phyloP scores from a whole-genome alignment of 1,140 invertebrate species.

The Drosophila lacteicornis region DNA sequence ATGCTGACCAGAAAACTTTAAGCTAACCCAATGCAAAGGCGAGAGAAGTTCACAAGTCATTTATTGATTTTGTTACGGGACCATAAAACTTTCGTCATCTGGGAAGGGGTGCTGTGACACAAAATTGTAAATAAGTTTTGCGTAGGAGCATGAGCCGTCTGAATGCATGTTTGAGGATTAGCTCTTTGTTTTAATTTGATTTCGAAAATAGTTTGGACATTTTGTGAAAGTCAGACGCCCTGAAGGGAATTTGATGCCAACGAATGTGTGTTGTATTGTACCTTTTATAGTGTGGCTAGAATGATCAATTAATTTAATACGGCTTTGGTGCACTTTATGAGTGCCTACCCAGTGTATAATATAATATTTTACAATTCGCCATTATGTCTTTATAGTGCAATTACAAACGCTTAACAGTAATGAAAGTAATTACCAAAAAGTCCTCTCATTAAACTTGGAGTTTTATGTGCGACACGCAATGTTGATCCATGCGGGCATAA shows the following conservation, averaged over 20 bases:
- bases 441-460: slow-evolving; percentile 62
- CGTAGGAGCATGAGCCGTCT: slow-evolving; percentile 27
- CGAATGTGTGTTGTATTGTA: background rate
- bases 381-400: slow-evolving; percentile 28
- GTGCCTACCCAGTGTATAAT: background rate
- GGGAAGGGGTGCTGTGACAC: background rate
- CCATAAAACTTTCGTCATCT: slow-evolving; percentile 42
- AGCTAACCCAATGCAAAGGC: slow-evolving; percentile 12
- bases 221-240: background rate
- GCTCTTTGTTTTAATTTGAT: slow-evolving; percentile 65
- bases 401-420: slow-evolving; percentile 64
- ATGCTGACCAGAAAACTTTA: slow-evolving; percentile 25
- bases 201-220: slow-evolving; percentile 58
- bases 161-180: slow-evolving; percentile 50
- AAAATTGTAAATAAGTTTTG: background rate
- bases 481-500: slow-evolving; percentile 53
- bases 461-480: slow-evolving; percentile 63
- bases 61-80: slow-evolving; percentile 71
- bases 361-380: background rate
- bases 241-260: background rate
- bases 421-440: slow-evolving; percentile 65
- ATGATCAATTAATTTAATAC: background rate
- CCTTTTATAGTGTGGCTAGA: background rate
- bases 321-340: background rate
- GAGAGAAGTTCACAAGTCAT: slow-evolving; percentile 47